These are phyloP conservation scores for Cyprinella venusta DNA, from an alignment of 2,797 vertebrate species.

Conservation along the genomic window DNA sequence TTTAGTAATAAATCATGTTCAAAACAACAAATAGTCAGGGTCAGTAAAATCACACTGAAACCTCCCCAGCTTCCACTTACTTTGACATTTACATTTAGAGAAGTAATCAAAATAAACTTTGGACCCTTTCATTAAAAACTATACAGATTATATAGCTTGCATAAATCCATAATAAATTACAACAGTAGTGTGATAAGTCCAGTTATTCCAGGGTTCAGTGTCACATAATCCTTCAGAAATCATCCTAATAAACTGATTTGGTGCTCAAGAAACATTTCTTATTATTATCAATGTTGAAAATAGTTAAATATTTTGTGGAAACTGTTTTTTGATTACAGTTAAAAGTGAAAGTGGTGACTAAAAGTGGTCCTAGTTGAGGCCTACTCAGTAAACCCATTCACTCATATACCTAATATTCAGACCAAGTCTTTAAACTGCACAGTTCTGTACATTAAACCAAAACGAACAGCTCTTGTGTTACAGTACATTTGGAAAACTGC, in stretches of 20 bases:
- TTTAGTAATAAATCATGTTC: background rate
- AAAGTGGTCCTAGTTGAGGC: background rate
- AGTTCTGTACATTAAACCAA: background rate
- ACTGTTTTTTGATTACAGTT: background rate
- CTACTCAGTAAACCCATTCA: background rate
- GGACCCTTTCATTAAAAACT: background rate
- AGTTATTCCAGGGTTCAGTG: too few relatives aligned
- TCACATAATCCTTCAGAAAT: background rate
- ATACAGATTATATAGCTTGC: background rate
- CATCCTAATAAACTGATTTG: background rate
- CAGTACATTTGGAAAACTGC: too few relatives aligned
- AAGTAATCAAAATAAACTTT: background rate
- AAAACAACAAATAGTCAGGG: background rate
- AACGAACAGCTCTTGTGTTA: too few relatives aligned
- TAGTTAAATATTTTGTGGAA: background rate
- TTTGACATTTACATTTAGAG: background rate
- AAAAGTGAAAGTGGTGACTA: background rate
- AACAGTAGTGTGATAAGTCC: background rate
- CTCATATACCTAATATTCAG: background rate
- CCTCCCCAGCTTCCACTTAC: too few relatives aligned
- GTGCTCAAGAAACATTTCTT: background rate
- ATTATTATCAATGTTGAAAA: background rate
- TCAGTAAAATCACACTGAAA: background rate
- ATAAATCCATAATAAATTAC: background rate
- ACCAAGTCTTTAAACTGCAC: background rate